Evolutionary conservation across 2,797 vertebrate species (phyloP), one percentile per base, ranked within the genome.

Genomic region (Cynopterus sphinx): DNA sequence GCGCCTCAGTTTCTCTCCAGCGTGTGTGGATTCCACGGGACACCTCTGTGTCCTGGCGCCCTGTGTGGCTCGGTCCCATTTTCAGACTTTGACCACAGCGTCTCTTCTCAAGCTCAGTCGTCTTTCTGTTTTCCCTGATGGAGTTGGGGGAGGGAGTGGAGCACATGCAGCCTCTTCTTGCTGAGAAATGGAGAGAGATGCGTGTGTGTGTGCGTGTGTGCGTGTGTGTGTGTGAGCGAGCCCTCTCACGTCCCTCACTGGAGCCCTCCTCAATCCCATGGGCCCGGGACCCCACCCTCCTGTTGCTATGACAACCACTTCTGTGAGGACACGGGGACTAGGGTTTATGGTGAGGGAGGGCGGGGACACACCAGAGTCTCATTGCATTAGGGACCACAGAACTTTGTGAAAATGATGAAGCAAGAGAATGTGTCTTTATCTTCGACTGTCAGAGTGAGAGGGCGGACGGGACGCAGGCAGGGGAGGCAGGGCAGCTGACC

Each of bases 301-400:
- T 10, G 5, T 91, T 91, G 67, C 78, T 81, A n/a, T 28, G 46
- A 94, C 96, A 96, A 89, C 84, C 15, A 28, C 67, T 51, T 94
- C 53, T 86, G 53, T 85, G 94, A 91, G 84, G 83, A 79, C 84
- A 33, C 5, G 31, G 41, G 51, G 22, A 31, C 43, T 84, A 33
- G 53, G 77, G 9, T 41, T 22, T 68, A 26, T 1, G 46, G n/a
- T 65, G 78, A 90, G 78, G 31, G 36, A 43, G 59, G 55, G 6
- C 53, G 33, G 26, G n/a, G 26, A 19, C 22, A 2, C 1, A 13
- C 36, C 33, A 28, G 51, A 46, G 87, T 41, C 57, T 88, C 65
- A 2, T 19, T 15, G 26, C 24, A 7, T 57, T 24, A 57, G 36
- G 57, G 73, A 68, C 12, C 36, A 8, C 3, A 75, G 75, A 17